Conservation (phyloP, 2,113 vertebrate genomes). For the Pelobates fuscus region DNA sequence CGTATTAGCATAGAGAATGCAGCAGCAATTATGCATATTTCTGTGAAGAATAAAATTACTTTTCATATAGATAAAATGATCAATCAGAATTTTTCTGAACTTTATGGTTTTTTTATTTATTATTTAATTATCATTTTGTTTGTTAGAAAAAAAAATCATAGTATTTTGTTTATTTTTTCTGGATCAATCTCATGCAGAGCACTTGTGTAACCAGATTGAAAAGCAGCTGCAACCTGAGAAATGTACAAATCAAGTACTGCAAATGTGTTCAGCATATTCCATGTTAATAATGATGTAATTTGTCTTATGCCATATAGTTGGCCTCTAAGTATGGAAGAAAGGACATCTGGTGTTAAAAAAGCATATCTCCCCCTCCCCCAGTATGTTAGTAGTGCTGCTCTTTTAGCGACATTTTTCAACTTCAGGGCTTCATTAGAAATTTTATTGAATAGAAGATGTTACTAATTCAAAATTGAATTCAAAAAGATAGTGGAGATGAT, state of each 20-base stretch:
- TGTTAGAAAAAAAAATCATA: too few relatives aligned
- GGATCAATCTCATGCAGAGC: constrained; percentile 11
- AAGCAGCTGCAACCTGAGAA: constrained; percentile 10
- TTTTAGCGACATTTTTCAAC: not conserved
- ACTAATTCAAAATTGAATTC: not conserved
- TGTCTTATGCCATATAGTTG: constrained; percentile 28
- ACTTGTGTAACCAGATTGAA: constrained; percentile 21
- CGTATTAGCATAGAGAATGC: too few relatives aligned
- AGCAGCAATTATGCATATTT: too few relatives aligned
- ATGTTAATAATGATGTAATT: constrained; percentile 36
- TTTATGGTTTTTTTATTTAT: too few relatives aligned
- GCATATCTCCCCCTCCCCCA: not conserved
- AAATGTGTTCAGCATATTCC: constrained; percentile 31
- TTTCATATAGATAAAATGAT: too few relatives aligned
- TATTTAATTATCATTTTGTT: not conserved
- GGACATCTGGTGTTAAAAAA: constrained; percentile 27
- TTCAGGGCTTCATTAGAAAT: not conserved
- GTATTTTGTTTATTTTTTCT: not conserved
- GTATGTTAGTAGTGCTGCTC: not conserved
- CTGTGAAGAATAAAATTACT: too few relatives aligned
- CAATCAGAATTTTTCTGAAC: too few relatives aligned
- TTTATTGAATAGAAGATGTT: not conserved
- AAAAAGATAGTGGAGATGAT: not conserved
- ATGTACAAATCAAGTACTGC: constrained; percentile 24
- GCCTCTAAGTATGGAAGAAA: constrained; percentile 19